These are phyloP conservation scores for Synergus itoensis DNA, from an alignment of 2,888 invertebrate genomes.

Conservation along the genomic window DNA sequence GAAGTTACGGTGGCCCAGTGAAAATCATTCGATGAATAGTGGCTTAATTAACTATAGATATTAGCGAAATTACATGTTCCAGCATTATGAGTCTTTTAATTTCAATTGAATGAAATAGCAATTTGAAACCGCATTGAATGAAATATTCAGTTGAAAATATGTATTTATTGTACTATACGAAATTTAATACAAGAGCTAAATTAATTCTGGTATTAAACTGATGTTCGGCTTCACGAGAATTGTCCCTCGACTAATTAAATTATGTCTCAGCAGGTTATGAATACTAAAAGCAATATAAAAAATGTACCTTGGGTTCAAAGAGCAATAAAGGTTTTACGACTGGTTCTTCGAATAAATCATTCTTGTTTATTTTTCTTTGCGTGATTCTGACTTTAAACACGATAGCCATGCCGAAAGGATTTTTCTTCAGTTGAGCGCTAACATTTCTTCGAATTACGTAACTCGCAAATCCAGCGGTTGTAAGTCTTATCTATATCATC, in stretches of 20 bases:
- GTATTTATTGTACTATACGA: background rate
- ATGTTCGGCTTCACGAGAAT: background rate
- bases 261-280: conserved; percentile 21
- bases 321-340: conserved; percentile 23
- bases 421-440: background rate
- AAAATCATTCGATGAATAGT: conserved; percentile 35
- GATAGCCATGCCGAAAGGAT: background rate
- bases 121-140: conserved; percentile 2
- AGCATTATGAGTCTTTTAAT: background rate
- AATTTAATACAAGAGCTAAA: conserved; percentile 11
- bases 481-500: conserved; percentile 56
- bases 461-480: conserved; percentile 45
- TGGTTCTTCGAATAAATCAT: conserved; percentile 35
- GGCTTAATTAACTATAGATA: conserved; percentile 30
- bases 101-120: background rate
- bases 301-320: background rate
- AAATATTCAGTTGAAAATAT: conserved; percentile 6
- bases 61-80: conserved; percentile 24
- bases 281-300: conserved; percentile 31
- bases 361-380: conserved; percentile 32
- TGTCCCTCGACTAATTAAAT: conserved; percentile 32
- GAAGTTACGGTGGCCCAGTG: background rate
- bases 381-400: background rate
- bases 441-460: conserved; percentile 10
- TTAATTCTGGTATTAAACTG: conserved; percentile 14